A percentile compares a stretch with the other conserved stretches of the same genome.
These are phyloP conservation scores for Drosophila guanche DNA, from an alignment of 1,140 invertebrate genomes.

Conservation along the genomic window DNA sequence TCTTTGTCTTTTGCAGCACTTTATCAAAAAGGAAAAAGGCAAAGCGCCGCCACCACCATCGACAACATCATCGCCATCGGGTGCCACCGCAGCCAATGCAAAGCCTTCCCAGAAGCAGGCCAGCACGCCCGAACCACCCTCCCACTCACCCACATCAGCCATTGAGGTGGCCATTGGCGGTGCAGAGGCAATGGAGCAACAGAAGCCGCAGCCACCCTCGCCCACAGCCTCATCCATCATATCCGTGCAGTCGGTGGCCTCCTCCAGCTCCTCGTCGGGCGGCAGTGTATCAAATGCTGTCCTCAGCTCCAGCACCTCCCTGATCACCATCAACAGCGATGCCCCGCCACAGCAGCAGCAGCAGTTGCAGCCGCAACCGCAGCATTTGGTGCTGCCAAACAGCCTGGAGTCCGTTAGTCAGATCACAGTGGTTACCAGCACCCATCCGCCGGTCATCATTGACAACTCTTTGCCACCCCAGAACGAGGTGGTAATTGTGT, in stretches of 20 bases:
- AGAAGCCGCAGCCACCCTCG: conserved; percentile 84
- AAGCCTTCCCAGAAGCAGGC: conserved; percentile 38
- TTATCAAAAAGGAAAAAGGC: conserved; percentile 88
- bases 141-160: conserved; percentile 57
- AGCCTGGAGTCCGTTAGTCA: conserved; percentile 89
- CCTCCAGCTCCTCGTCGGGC: conserved; percentile 53
- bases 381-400: conserved; percentile 85
- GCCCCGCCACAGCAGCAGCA: conserved; percentile 53
- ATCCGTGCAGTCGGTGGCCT: conserved; percentile 71
- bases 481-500: conserved; percentile 91
- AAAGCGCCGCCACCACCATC: conserved; percentile 87
- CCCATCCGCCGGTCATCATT: conserved; percentile 90
- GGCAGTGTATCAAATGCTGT: conserved; percentile 56
- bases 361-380: conserved; percentile 34
- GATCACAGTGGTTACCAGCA: conserved; percentile 91
- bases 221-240: conserved; percentile 84
- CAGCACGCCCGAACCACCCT: conserved; percentile 13
- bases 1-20: conserved; percentile 45
- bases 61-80: conserved; percentile 11
- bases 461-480: conserved; percentile 83
- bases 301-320: conserved; percentile 72
- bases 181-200: conserved; percentile 48
- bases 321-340: conserved; percentile 81
- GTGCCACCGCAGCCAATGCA: conserved; percentile 26
- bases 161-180: conserved; percentile 80